Percentiles rank a stretch among this genome's conserved stretches.
Conservation (phyloP, 2,797 vertebrate species). For the Coluber constrictor region DNA sequence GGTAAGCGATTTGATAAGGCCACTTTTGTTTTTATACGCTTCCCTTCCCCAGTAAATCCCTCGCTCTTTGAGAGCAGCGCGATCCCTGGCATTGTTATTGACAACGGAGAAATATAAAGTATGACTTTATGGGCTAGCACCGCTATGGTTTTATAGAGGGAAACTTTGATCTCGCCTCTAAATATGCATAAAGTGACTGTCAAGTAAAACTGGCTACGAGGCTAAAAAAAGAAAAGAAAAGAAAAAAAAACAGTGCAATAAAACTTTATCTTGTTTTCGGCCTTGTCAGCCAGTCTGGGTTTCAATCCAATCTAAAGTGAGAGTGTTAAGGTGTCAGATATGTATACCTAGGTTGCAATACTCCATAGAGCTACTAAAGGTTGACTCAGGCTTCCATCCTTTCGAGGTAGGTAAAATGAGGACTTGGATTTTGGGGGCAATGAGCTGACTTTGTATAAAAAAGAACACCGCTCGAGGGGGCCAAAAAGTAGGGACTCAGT, state of each 20-base stretch:
- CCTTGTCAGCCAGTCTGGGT: background rate
- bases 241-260: background rate
- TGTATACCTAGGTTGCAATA: background rate
- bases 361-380: background rate
- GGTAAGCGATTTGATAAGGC: constrained; percentile 59
- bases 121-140: background rate
- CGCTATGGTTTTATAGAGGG: background rate
- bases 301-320: background rate
- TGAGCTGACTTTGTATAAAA: too few species aligned
- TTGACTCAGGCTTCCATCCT: too few species aligned
- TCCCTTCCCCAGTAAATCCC: background rate
- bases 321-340: background rate
- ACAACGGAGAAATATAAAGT: background rate
- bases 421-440: too few species aligned
- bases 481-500: too few species aligned
- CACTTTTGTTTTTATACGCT: background rate
- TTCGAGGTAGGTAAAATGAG: too few species aligned
- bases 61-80: background rate
- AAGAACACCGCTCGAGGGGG: too few species aligned
- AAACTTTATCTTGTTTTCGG: background rate
- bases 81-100: background rate
- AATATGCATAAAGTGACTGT: background rate
- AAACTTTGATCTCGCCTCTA: background rate
- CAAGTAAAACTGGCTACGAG: background rate
- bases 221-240: background rate